Evolutionary conservation across 2,113 vertebrate species (phyloP), one percentile per base, ranked within the genome.

Genomic region (Myxocyprinus asiaticus): DNA sequence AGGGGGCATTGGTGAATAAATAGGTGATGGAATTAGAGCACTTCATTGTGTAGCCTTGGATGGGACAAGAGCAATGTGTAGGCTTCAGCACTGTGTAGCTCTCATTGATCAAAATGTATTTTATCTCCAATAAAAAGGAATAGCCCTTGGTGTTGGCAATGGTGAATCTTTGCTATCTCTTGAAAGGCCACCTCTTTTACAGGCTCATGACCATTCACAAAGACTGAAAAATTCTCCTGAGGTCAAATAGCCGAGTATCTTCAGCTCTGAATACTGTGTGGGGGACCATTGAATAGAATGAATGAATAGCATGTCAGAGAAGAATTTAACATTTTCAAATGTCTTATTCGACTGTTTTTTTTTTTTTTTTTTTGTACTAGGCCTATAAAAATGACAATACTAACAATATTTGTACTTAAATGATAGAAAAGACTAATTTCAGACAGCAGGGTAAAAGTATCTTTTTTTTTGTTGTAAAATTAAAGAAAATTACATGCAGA

Each of bases 61-160:
- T 51, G 42, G 71, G 72, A 77, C 67, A 84, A 79, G 87, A 72
- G 77, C 77, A 78, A 62, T 81, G 76, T 58, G 78, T 83, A 70
- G 83, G 81, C 73, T 78, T 83, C 62, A 66, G 63, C 62, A 73
- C 63, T 45, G 44, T 65, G 68, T 75, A 67, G 70, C 14, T 81
- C 83, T 82, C 78, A 83, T 67, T 87, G 83, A 88, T 84, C 82
- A 77, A 44, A 82, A 9, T 17, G 42, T 61, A 66, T 84, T 85
- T 78, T 51, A 81, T 78, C 43, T 77, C 69, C 7, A 76, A 87
- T 65, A 84, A 84, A 81, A 81, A 81, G 82, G 64, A 83, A 67
- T 80, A 71, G 62, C 80, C 85, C 81, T 83, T 85, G 76, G 62
- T 80, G 86, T 82, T 63, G 67, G 59, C 77, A 66, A 78, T 17